Base-by-base conservation (phyloP, 2,113 vertebrate species). In the Sebastes schlegelii region DNA sequence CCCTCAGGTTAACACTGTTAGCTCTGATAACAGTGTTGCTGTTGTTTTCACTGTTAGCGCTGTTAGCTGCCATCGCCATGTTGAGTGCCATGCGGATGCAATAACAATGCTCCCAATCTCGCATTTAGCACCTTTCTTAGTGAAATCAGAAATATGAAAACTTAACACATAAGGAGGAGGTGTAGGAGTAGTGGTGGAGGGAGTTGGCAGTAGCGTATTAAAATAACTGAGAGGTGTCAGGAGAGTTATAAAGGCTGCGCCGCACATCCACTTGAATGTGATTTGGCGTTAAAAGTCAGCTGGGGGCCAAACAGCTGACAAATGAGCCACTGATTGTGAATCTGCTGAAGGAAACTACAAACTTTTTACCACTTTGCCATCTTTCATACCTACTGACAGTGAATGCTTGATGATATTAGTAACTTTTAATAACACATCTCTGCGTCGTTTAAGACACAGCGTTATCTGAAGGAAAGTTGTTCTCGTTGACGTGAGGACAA, bases 251-350 rank as follows among this genome's bases (percentile, higher is more conserved):
- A 57, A 73, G 55, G 43, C 40, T 21, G 51, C 1, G 1, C 40
- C 34, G 46, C 8, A 42, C 16, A 21, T 57, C 19, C 1, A 7
- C 42, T 17, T 46, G 70, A 34, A 42, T 42, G 11, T 26, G 46
- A 67, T 67, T 64, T 64, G 40, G 16, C 5, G 40, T 64, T 19
- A 45, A 66, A 48, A 49, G 66, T 68, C 48, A 69, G 66, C 26
- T 26, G 26, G 26, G 26, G 26, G 26, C 26, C 26, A 26, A 26
- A 26, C 26, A 26, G 26, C 66, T 52, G 66, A 51, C 26, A 43
- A 48, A 60, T 48, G 21, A 58, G 12, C 3, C 5, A 0, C 9
- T 42, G 10, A 21, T 9, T 57, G 19, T 42, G 42, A 58, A 21
- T 71, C 64, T 23, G 34, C 60, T 61, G 13, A 43, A 10, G 23